Base-by-base conservation (phyloP, 2,797 vertebrate species). In the Onychomys leucogaster region DNA sequence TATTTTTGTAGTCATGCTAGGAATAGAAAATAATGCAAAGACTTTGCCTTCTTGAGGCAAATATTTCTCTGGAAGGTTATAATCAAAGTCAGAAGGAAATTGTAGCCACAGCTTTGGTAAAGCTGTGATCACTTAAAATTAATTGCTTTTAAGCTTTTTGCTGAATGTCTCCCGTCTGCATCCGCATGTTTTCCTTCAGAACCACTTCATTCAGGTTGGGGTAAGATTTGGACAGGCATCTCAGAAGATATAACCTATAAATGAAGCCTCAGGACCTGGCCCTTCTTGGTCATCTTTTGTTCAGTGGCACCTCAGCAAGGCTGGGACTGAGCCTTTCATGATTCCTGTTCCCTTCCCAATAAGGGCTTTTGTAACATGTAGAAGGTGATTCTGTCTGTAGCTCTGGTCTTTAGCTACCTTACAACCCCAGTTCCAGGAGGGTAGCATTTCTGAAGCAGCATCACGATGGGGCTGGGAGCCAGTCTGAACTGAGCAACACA, bases 51-150 rank as follows among this genome's bases (percentile, higher is more conserved):
- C 93, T 96, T 29, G 96, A 98, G 96, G 97, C 98, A 89, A 89
- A 93, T 97, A 85, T 96, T 97, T 96, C 88, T 81, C 97, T 96
- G 84, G 97, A 98, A 98, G 97, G 97, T 98, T 98, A 98, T 96
- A 96, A 98, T 98, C 97, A 98, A 98, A 98, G 97, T 98, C 98
- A 97, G 96, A 98, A 98, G 95, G 95, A 96, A 98, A 96, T 98
- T 96, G 65, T 90, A 91, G 96, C 81, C 94, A 97, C 89, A 90
- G 95, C 89, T 92, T 97, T 71, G 37, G 92, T 82, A 94, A 96
- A 97, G 92, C 95, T 97, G 96, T 96, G 90, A 95, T 96, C 95
- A 83, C 85, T 98, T 96, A 94, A 96, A 96, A 96, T 96, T 92
- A 95, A 97, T 97, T 95, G 83, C 91, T 97, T 97, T 94, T 86